These are phyloP conservation scores for Trissolcus brochymenae DNA, from an alignment of 2,888 invertebrate genomes.

Conservation along the genomic window DNA sequence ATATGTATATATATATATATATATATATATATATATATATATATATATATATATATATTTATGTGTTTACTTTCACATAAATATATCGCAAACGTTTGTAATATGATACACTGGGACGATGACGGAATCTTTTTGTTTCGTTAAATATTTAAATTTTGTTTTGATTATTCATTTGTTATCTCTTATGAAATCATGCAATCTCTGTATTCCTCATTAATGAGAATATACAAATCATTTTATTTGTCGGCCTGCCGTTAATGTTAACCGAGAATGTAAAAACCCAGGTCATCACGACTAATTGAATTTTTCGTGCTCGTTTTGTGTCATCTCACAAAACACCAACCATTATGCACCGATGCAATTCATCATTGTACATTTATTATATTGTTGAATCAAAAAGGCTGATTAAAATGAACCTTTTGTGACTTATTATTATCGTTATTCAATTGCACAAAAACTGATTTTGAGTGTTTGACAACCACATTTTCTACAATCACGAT, in stretches of 20 bases:
- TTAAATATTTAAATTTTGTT: constrained; percentile 50
- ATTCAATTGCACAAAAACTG: no score
- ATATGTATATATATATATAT: no score
- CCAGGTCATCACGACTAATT: constrained; percentile 22
- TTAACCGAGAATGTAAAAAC: constrained; percentile 36
- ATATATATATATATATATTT: no score
- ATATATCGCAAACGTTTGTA: constrained; percentile 23
- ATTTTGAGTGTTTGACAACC: no score
- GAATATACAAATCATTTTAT: constrained; percentile 48
- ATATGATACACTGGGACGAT: constrained; percentile 27
- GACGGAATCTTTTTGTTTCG: constrained; percentile 52
- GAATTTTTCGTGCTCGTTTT: constrained; percentile 31
- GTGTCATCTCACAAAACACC: constrained; percentile 20
- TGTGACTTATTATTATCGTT: background rate
- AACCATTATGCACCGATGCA: constrained; percentile 12
- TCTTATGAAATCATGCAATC: constrained; percentile 35
- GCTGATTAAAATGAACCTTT: background rate
- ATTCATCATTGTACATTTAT: constrained; percentile 4
- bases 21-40: no score
- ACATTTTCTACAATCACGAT: no score
- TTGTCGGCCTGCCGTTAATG: constrained; percentile 13
- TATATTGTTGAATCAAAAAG: background rate
- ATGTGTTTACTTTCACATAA: constrained; percentile 38
- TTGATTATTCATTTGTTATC: constrained; percentile 55
- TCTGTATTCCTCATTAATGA: constrained; percentile 50